Evolutionary conservation across 1,140 invertebrate species (phyloP).

Genomic region (Sitobion miscanthi): DNA sequence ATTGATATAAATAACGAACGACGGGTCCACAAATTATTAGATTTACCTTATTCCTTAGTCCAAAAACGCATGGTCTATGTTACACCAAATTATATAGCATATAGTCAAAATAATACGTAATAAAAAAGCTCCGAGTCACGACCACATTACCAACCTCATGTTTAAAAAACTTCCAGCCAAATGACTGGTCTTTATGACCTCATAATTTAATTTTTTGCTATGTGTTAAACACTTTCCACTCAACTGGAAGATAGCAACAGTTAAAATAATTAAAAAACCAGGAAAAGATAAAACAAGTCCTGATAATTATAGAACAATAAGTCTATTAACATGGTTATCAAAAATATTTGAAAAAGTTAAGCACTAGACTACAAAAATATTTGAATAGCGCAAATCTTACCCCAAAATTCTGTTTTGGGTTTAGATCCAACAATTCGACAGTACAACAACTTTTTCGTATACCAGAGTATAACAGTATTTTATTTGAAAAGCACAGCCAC

Average conservation of each 20-base stretch:
- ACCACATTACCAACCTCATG: neutral
- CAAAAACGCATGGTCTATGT: neutral
- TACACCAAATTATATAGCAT: neutral
- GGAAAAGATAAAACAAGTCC: neutral
- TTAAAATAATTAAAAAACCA: neutral
- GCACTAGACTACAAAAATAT: neutral
- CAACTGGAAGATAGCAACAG: neutral
- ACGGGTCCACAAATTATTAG: neutral
- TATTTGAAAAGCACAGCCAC: neutral
- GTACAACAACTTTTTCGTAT: neutral
- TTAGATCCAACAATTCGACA: neutral
- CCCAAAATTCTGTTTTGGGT: neutral
- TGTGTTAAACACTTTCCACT: too few relatives aligned
- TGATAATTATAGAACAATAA: neutral
- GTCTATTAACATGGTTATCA: neutral
- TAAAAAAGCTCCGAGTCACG: neutral
- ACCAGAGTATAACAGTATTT: neutral
- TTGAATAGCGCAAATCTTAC: neutral
- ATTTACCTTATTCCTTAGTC: neutral
- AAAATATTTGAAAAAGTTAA: neutral
- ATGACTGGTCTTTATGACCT: too few relatives aligned
- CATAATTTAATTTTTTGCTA: too few relatives aligned
- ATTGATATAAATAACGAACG: neutral
- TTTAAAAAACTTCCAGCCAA: too few relatives aligned
- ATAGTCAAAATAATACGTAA: neutral